phyloP scores from a whole-genome alignment of 2,888 invertebrate species.

The Drosophila siamana region DNA sequence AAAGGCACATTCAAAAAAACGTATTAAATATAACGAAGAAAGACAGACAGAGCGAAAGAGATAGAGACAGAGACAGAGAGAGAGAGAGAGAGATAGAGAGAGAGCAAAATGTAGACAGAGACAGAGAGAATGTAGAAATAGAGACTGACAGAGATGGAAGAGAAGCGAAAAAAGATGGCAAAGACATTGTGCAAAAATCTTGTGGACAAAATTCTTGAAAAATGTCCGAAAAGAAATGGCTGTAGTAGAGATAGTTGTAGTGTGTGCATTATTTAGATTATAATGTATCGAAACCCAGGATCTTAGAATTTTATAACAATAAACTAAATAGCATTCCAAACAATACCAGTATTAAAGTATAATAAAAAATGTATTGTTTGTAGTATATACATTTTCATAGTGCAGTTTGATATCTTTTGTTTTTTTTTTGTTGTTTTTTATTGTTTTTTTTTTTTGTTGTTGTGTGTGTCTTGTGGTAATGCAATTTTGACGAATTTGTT shows the following conservation, averaged over 20 bases:
- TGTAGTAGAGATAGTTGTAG: not conserved
- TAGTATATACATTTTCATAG: not conserved
- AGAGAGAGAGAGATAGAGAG: not conserved
- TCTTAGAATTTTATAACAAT: not conserved
- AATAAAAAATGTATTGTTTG: not conserved
- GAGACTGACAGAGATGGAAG: not conserved
- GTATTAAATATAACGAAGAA: not conserved
- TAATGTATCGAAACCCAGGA: conserved; percentile 3
- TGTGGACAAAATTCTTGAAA: not conserved
- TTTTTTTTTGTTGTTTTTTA: not conserved
- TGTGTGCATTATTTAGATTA: not conserved
- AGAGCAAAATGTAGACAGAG: not conserved
- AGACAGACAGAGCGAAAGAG: not conserved
- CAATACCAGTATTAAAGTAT: not conserved
- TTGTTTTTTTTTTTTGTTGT: not conserved
- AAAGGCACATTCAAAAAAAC: not conserved
- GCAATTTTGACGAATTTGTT: conserved; percentile 18
- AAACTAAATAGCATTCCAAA: conserved; percentile 1
- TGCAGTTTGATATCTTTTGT: not conserved
- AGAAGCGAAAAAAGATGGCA: conserved; percentile 1
- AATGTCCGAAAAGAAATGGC: not conserved
- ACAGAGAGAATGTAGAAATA: not conserved
- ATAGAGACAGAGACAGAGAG: not conserved
- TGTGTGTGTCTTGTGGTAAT: not conserved
- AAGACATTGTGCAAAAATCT: not conserved